phyloP scores from a whole-genome alignment of 2,113 vertebrate species.

The Aptenodytes patagonicus region DNA sequence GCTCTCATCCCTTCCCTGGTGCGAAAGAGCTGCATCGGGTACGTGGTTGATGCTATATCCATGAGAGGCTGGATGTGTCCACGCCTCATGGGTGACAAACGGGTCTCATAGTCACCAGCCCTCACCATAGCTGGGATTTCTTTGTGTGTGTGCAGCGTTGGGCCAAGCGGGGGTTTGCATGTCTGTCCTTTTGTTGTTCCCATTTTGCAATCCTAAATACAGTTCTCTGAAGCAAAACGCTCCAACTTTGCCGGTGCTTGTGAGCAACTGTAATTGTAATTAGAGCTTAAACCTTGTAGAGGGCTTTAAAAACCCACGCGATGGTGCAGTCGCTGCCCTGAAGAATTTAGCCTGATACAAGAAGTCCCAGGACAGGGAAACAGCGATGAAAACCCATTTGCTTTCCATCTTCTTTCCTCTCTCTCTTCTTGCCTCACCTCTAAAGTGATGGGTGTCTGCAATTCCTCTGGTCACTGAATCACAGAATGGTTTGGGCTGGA shows the following conservation, averaged over 20 bases:
- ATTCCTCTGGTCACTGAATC: not conserved
- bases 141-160: fast-evolving
- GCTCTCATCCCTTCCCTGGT: not conserved
- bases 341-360: not conserved
- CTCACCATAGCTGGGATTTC: not conserved
- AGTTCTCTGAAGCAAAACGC: not conserved
- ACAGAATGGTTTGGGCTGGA: not conserved
- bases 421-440: not conserved
- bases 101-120: not conserved
- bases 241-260: not conserved
- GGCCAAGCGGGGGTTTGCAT: not conserved
- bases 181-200: not conserved
- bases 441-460: not conserved
- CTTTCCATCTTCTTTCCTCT: not conserved
- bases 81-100: fast-evolving
- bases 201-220: not conserved
- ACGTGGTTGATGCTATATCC: fast-evolving
- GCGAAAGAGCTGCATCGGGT: not conserved
- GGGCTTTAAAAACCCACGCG: not conserved
- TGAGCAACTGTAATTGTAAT: not conserved
- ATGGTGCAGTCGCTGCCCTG: not conserved
- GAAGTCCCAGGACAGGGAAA: not conserved
- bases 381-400: fast-evolving
- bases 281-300: not conserved
- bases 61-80: fast-evolving